Conservation (phyloP, 2,113 vertebrate species). For the Hippocampus zosterae region DNA sequence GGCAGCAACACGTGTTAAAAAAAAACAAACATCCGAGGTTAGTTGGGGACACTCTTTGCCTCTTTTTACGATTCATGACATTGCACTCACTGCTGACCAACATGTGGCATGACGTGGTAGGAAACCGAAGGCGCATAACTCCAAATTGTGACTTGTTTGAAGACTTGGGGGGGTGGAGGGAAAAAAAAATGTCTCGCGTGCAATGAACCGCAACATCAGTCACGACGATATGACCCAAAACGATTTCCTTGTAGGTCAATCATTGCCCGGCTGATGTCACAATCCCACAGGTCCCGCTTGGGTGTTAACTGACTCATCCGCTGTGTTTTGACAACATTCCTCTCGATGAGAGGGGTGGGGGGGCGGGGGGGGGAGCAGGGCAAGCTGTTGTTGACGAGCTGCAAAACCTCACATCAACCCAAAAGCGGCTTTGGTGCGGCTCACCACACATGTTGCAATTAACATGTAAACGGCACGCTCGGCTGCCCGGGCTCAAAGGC, state of each 20-base stretch:
- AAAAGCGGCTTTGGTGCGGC: conserved; percentile 40
- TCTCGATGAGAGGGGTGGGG: conserved; percentile 24
- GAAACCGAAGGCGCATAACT: too few species aligned
- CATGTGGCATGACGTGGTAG: too few species aligned
- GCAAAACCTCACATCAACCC: conserved; percentile 54
- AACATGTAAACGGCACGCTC: conserved; percentile 53
- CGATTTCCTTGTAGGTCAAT: neutral
- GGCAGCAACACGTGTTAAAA: too few species aligned
- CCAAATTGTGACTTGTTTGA: too few species aligned
- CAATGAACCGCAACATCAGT: neutral
- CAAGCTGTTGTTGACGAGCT: conserved; percentile 49
- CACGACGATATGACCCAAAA: neutral
- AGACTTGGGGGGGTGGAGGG: too few species aligned
- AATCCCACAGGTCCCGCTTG: conserved; percentile 47
- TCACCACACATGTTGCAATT: conserved; percentile 60
- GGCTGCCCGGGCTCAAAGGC: conserved; percentile 53
- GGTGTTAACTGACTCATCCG: conserved; percentile 55
- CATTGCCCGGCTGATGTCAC: conserved; percentile 40
- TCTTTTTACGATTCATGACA: too few species aligned
- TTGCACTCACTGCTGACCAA: too few species aligned
- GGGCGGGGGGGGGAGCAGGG: neutral
- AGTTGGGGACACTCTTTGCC: too few species aligned
- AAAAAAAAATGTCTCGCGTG: too few species aligned
- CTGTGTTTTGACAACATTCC: conserved; percentile 56
- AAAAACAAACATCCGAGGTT: too few species aligned